Percentiles rank a stretch among this genome's conserved stretches.
Evolutionary conservation across 2,797 vertebrate species (phyloP).

Genomic region (Squalus acanthias): DNA sequence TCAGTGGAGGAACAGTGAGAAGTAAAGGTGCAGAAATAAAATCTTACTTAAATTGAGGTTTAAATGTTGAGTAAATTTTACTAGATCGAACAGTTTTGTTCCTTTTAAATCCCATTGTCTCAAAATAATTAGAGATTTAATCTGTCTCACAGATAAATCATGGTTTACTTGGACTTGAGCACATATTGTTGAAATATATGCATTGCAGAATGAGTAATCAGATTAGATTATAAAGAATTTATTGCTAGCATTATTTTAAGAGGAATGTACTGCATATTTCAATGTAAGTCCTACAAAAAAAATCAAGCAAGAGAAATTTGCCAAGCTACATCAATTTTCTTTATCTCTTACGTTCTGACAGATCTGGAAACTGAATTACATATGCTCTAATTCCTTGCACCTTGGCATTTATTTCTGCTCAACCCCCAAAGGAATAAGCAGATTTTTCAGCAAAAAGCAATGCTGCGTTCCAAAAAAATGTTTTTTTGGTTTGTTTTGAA

Average conservation of each 20-base stretch:
- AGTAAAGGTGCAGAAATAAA: neutral
- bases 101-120: neutral
- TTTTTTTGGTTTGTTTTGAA: neutral
- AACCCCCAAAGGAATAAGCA: slow-evolving; percentile 59
- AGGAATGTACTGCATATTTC: neutral
- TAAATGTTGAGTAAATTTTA: neutral
- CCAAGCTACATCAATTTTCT: slow-evolving; percentile 31
- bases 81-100: neutral
- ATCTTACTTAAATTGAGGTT: neutral
- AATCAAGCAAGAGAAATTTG: slow-evolving; percentile 23
- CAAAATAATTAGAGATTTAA: slow-evolving; percentile 15
- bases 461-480: neutral
- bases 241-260: neutral
- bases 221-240: neutral
- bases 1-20: neutral
- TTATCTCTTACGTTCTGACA: slow-evolving; percentile 39
- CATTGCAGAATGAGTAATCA: neutral
- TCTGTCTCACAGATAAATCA: slow-evolving; percentile 5
- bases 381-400: slow-evolving; percentile 84
- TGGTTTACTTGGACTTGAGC: neutral
- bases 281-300: neutral
- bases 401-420: slow-evolving; percentile 69
- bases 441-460: slow-evolving; percentile 33
- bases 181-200: neutral
- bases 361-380: slow-evolving; percentile 77